These are phyloP conservation scores for Cydia splendana DNA, from an alignment of 1,140 invertebrate genomes.

Conservation along the genomic window DNA sequence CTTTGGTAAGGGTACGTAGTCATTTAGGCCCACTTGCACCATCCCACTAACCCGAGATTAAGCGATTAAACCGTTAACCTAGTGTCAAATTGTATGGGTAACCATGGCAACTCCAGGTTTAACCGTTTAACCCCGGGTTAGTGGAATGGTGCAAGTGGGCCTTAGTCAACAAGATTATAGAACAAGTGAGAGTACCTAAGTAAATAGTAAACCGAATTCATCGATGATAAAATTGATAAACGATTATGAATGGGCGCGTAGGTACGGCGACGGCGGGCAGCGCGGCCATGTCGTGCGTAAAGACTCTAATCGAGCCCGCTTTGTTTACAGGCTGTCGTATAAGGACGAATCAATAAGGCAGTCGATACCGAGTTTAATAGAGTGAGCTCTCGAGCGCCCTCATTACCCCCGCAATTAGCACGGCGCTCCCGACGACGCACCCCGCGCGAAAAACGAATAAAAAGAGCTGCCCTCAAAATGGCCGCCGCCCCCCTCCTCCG, in stretches of 20 bases:
- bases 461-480: conserved; percentile 81
- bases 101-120: no score
- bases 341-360: conserved; percentile 79
- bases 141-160: no score
- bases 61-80: no score
- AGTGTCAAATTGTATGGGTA: no score
- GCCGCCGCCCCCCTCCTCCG: conserved; percentile 73
- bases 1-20: no score
- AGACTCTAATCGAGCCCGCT: conserved; percentile 69
- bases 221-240: conserved; percentile 13
- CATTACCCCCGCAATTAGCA: conserved; percentile 79
- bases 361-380: conserved; percentile 78
- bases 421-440: conserved; percentile 76
- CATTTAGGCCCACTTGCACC: no score
- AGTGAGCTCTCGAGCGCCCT: conserved; percentile 73
- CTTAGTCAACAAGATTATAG: no score
- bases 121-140: no score
- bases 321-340: conserved; percentile 68
- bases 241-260: conserved; percentile 18
- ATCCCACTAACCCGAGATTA: no score
- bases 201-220: neutral
- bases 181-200: neutral
- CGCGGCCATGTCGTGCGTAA: conserved; percentile 47
- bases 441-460: conserved; percentile 80
- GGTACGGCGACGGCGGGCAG: conserved; percentile 35